A percentile compares a stretch with the other conserved stretches of the same genome.
These are phyloP conservation scores for Phyto melanocephala DNA, from an alignment of 2,888 invertebrate genomes.

Conservation along the genomic window DNA sequence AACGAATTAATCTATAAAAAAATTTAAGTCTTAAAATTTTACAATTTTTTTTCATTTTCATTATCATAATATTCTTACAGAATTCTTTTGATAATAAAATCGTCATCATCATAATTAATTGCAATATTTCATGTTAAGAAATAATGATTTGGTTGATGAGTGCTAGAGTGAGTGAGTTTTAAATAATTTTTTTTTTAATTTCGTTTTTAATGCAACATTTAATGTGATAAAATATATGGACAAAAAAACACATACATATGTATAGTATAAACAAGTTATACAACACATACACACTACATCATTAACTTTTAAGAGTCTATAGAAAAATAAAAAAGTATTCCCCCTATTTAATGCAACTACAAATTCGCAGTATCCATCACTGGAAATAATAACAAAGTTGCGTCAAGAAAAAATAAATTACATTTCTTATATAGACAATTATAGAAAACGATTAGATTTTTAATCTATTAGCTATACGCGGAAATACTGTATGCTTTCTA, in stretches of 20 bases:
- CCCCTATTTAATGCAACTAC: too few relatives aligned
- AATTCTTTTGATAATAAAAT: constrained; percentile 8
- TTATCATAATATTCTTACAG: constrained; percentile 12
- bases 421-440: not conserved
- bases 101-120: constrained; percentile 28
- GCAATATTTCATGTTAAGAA: constrained; percentile 47
- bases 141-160: constrained; percentile 20
- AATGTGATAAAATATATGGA: constrained; percentile 32
- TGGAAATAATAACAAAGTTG: too few relatives aligned
- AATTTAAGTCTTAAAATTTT: not conserved
- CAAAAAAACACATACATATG: constrained; percentile 5
- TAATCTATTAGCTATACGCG: constrained; percentile 8
- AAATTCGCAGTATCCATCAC: too few relatives aligned
- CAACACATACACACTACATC: too few relatives aligned
- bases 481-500: constrained; percentile 18
- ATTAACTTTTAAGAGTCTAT: too few relatives aligned
- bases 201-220: constrained; percentile 49
- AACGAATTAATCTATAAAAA: not conserved
- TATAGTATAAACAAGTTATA: too few relatives aligned
- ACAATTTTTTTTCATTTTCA: not conserved
- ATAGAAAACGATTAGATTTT: not conserved
- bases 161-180: too few relatives aligned
- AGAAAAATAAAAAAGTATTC: too few relatives aligned
- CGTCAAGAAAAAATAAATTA: not conserved
- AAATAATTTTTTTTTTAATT: constrained; percentile 38